A percentile compares a stretch with the other conserved stretches of the same genome.
These are phyloP conservation scores for Drosophila pectinifera DNA, from an alignment of 1,140 invertebrate species.

Conservation along the genomic window DNA sequence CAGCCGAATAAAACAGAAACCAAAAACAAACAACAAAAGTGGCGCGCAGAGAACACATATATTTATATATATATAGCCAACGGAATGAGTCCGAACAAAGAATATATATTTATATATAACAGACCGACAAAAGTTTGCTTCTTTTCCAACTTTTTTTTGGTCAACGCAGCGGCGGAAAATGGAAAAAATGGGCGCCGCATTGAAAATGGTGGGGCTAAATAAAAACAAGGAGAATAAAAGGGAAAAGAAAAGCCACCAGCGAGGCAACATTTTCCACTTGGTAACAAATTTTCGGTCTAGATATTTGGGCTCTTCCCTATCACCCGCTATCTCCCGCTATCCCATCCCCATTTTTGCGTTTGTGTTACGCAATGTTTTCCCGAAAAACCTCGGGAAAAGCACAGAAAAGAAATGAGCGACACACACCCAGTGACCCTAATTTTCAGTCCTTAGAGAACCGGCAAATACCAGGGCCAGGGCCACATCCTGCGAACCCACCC, in stretches of 20 bases:
- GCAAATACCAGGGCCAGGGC: constrained; percentile 61
- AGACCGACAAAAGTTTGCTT: constrained; percentile 54
- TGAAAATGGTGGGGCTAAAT: constrained; percentile 55
- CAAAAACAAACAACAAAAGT: constrained; percentile 39
- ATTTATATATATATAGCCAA: constrained; percentile 46
- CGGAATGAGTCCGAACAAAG: constrained; percentile 44
- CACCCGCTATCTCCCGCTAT: constrained; percentile 12
- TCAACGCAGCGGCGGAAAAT: constrained; percentile 46
- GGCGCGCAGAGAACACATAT: constrained; percentile 32
- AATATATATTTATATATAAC: constrained; percentile 37
- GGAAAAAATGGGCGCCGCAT: constrained; percentile 79
- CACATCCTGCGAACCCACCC: constrained; percentile 38
- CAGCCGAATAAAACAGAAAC: constrained; percentile 64
- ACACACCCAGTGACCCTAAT: constrained; percentile 84
- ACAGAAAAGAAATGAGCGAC: constrained; percentile 23
- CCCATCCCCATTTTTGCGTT: constrained; percentile 22
- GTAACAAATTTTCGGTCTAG: constrained; percentile 71
- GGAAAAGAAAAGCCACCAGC: constrained; percentile 35
- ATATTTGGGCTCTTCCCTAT: constrained; percentile 64
- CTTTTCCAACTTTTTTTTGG: constrained; percentile 67
- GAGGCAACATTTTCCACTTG: constrained; percentile 65
- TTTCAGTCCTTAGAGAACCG: constrained; percentile 75
- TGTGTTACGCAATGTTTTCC: constrained; percentile 60
- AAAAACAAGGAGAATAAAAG: constrained; percentile 34
- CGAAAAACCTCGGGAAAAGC: constrained; percentile 26